These are phyloP conservation scores for Anser brachyrhynchus DNA, from an alignment of 2,113 vertebrate genomes.

Conservation along the genomic window DNA sequence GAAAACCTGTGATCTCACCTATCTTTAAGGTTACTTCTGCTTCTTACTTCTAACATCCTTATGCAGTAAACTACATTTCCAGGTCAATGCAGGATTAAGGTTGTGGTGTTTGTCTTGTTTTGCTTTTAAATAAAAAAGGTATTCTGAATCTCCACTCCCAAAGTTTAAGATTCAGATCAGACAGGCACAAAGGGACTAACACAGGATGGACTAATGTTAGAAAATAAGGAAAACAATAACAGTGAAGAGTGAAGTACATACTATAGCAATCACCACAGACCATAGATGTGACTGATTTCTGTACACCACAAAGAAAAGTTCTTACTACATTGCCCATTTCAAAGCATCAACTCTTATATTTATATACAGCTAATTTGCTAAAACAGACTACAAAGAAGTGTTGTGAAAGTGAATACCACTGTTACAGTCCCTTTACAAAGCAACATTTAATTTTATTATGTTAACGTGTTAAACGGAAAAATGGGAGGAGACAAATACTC, in stretches of 20 bases:
- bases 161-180: background rate
- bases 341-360: background rate
- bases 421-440: constrained; percentile 23
- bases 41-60: background rate
- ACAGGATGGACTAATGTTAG: background rate
- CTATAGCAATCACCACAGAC: background rate
- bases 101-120: background rate
- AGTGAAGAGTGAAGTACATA: background rate
- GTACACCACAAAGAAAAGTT: fast-evolving
- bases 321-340: background rate
- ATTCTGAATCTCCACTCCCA: background rate
- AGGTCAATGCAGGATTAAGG: background rate
- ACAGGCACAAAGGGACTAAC: too few relatives aligned
- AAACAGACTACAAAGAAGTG: background rate
- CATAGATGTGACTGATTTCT: background rate
- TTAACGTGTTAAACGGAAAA: background rate
- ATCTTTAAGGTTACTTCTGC: background rate
- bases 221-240: background rate
- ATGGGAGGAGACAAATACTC: constrained; percentile 33
- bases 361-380: constrained; percentile 12
- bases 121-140: background rate
- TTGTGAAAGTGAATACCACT: background rate
- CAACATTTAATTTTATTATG: constrained; percentile 49
- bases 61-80: background rate
- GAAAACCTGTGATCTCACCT: background rate